Conservation (phyloP, 2,888 invertebrate species). For the Lissocephala sabroskyi region DNA sequence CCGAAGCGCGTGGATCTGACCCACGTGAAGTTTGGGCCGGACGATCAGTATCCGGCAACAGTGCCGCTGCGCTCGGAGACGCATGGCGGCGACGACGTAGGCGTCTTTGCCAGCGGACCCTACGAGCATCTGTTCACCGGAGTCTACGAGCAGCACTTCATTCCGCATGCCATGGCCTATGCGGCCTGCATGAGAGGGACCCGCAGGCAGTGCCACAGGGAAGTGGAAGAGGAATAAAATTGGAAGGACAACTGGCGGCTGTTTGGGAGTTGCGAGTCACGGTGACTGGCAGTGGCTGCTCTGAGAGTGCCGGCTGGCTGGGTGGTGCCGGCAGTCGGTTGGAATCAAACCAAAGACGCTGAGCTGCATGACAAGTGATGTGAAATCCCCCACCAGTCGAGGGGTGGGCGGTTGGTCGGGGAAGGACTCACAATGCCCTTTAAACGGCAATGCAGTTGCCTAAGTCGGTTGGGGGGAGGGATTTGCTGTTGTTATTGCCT, state of each 20-base stretch:
- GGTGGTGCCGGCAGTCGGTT: not conserved
- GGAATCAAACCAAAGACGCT: not conserved
- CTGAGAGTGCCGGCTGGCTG: too few species aligned
- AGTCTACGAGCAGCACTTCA: slow-evolving; percentile 82
- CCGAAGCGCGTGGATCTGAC: slow-evolving; percentile 42
- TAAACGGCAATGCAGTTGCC: slow-evolving; percentile 8
- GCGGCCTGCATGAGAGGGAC: slow-evolving; percentile 76
- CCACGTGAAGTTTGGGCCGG: slow-evolving; percentile 25
- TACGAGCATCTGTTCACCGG: slow-evolving; percentile 85
- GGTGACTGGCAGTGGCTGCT: too few species aligned
- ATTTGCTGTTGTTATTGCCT: slow-evolving; percentile 28
- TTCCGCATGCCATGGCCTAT: slow-evolving; percentile 82
- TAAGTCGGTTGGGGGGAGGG: slow-evolving; percentile 23
- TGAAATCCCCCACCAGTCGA: not conserved
- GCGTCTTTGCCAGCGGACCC: slow-evolving; percentile 82
- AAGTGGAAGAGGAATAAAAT: too few species aligned
- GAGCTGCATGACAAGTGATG: not conserved
- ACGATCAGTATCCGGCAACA: slow-evolving; percentile 16
- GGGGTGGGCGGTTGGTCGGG: not conserved
- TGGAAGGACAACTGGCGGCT: too few species aligned
- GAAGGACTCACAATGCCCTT: slow-evolving; percentile 5
- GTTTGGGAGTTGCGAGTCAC: too few species aligned
- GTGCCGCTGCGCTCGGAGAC: not conserved
- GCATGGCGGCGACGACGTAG: slow-evolving; percentile 86
- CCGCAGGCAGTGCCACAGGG: too few species aligned